Percentiles rank a stretch among this genome's conserved stretches.
phyloP scores from a whole-genome alignment of 1,140 invertebrate species.

The Procambarus virginalis region DNA sequence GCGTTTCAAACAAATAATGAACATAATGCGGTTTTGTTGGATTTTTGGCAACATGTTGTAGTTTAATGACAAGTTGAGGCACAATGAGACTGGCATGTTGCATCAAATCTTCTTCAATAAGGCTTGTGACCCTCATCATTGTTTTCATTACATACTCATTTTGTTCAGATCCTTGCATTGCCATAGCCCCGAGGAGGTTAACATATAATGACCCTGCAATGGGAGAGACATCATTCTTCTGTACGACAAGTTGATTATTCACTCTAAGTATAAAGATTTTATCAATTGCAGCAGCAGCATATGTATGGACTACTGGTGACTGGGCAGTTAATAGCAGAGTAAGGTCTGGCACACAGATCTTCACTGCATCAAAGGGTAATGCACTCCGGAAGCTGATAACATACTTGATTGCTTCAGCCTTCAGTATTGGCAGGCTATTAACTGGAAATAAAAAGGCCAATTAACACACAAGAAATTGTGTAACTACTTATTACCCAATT shows the following conservation, averaged over 20 bases:
- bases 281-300: slow-evolving; percentile 93
- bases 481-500: too few species aligned
- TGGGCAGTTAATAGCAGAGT: slow-evolving; percentile 84
- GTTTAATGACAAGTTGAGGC: slow-evolving; percentile 88
- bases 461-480: too few species aligned
- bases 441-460: slow-evolving; percentile 78
- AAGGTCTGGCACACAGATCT: slow-evolving; percentile 85
- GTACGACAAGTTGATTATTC: slow-evolving; percentile 78
- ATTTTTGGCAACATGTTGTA: slow-evolving; percentile 91
- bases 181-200: slow-evolving; percentile 84
- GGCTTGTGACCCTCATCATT: slow-evolving; percentile 90
- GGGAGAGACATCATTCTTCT: slow-evolving; percentile 78
- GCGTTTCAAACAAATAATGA: slow-evolving; percentile 96
- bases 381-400: slow-evolving; percentile 95
- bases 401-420: slow-evolving; percentile 97
- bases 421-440: slow-evolving; percentile 90
- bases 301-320: slow-evolving; percentile 91
- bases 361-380: slow-evolving; percentile 85
- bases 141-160: slow-evolving; percentile 99
- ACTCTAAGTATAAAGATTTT: slow-evolving; percentile 86
- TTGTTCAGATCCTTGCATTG: slow-evolving; percentile 85
- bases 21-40: slow-evolving; percentile 98
- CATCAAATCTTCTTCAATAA: slow-evolving; percentile 87
- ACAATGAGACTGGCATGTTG: slow-evolving; percentile 86
- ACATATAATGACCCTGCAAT: slow-evolving; percentile 81